These are phyloP conservation scores for Emmelina monodactyla DNA, from an alignment of 2,888 invertebrate species.

Conservation along the genomic window DNA sequence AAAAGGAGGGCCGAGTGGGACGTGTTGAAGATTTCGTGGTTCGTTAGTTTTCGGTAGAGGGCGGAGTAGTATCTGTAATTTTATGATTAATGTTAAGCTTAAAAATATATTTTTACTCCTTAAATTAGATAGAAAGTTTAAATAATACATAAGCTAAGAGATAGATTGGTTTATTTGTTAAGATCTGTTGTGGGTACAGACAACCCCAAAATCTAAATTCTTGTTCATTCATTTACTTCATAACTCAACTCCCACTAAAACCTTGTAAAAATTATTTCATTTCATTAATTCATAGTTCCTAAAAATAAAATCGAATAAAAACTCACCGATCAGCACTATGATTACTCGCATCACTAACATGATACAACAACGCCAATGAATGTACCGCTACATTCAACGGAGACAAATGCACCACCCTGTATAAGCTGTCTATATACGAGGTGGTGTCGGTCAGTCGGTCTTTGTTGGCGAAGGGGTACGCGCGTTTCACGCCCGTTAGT, in stretches of 20 bases:
- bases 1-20: slow-evolving; percentile 81
- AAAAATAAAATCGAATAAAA: no score
- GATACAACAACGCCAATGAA: slow-evolving; percentile 61
- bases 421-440: slow-evolving; percentile 75
- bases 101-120: no score
- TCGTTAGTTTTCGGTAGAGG: slow-evolving; percentile 86
- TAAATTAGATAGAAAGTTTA: no score
- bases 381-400: slow-evolving; percentile 67
- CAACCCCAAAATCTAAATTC: no score
- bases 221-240: no score
- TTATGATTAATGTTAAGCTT: neutral
- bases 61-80: slow-evolving; percentile 80
- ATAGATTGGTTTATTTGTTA: no score
- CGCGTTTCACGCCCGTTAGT: slow-evolving; percentile 80
- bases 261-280: no score
- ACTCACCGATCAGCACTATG: slow-evolving; percentile 65
- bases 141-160: no score
- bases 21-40: slow-evolving; percentile 73
- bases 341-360: slow-evolving; percentile 55
- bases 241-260: no score
- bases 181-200: no score
- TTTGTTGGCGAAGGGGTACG: slow-evolving; percentile 81
- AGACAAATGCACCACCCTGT: slow-evolving; percentile 78
- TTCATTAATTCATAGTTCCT: no score
- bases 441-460: slow-evolving; percentile 58